A percentile compares a stretch with the other conserved stretches of the same genome.
phyloP scores from a whole-genome alignment of 2,113 vertebrate genomes.

The Thymallus thymallus region DNA sequence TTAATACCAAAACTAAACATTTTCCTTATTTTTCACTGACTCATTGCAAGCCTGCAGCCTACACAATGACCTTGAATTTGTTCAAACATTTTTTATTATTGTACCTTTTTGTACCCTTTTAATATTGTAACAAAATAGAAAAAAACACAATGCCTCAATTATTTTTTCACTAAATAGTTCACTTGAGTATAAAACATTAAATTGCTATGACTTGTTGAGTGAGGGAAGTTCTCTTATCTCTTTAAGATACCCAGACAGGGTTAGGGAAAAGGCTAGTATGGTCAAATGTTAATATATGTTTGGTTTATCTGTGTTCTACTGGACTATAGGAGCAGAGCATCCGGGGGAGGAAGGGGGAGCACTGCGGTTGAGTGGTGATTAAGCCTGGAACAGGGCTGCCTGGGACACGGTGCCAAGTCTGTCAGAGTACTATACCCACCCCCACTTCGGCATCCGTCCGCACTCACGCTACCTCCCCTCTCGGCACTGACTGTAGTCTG shows the following conservation, averaged over 20 bases:
- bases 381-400: background rate
- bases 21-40: background rate
- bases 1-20: slow-evolving; percentile 5
- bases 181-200: background rate
- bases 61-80: slow-evolving; percentile 1
- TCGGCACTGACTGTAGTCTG: background rate
- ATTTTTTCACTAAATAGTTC: background rate
- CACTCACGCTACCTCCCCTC: background rate
- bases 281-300: background rate
- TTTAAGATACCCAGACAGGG: background rate
- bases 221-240: too few relatives aligned
- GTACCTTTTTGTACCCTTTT: background rate
- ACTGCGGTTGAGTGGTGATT: background rate
- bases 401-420: background rate
- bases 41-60: background rate
- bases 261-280: background rate
- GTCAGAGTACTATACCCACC: background rate
- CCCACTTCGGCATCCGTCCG: background rate
- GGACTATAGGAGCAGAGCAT: background rate
- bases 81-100: background rate
- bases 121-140: background rate
- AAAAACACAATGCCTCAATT: background rate
- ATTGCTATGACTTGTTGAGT: background rate
- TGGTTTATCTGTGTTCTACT: background rate
- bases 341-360: background rate